Conservation (phyloP, 2,888 invertebrate genomes). For the Meliscaeva auricollis region DNA sequence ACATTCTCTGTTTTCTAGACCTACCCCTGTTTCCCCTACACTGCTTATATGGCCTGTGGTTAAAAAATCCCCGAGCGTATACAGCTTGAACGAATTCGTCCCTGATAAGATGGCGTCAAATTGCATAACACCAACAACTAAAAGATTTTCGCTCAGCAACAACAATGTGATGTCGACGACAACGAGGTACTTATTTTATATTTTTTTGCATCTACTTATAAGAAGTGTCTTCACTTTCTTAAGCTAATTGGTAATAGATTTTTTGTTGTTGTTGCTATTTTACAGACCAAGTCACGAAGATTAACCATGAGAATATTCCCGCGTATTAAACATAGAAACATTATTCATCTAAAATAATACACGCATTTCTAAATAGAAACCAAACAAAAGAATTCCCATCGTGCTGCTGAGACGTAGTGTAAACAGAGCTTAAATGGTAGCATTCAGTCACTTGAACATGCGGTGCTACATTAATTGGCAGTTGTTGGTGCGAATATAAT, state of each 20-base stretch:
- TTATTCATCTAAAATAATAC: constrained; percentile 11
- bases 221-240: constrained; percentile 50
- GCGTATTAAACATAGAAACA: background rate
- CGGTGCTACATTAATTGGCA: constrained; percentile 39
- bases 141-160: constrained; percentile 24
- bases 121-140: constrained; percentile 52
- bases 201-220: constrained; percentile 12
- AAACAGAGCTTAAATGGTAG: constrained; percentile 17
- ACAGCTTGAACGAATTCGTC: constrained; percentile 54
- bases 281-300: constrained; percentile 19
- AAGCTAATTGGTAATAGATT: constrained; percentile 53
- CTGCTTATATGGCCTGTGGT: too few relatives aligned
- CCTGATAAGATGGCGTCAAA: constrained; percentile 55
- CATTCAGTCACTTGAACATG: constrained; percentile 6
- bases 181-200: constrained; percentile 1
- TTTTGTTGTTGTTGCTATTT: constrained; percentile 3
- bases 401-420: background rate
- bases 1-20: too few relatives aligned
- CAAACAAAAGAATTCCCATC: constrained; percentile 39
- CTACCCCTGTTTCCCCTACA: background rate
- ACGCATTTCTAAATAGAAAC: constrained; percentile 46
- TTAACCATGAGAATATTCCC: constrained; percentile 58
- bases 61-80: constrained; percentile 33
- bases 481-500: constrained; percentile 39
- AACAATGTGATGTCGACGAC: constrained; percentile 7